Conservation (phyloP, 2,113 vertebrate genomes). For the Ancistrus triradiatus region DNA sequence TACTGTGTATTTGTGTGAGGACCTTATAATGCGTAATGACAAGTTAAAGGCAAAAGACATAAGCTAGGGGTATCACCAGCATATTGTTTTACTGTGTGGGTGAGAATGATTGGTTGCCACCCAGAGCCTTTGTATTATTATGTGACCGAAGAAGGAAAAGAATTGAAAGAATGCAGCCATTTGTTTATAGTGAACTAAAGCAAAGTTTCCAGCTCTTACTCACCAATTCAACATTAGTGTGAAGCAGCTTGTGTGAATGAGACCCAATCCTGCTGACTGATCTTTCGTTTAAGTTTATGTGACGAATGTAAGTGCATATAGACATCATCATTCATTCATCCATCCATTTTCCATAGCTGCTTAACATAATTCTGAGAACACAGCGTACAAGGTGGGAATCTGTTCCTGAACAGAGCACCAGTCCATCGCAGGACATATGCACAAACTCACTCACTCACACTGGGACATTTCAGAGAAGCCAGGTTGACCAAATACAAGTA, state of each 20-base stretch:
- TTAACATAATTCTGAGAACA: too few species aligned
- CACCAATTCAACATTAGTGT: constrained; percentile 26
- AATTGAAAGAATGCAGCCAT: constrained; percentile 44
- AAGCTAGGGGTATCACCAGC: neutral
- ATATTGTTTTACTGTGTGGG: neutral
- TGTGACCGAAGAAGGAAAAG: constrained; percentile 51
- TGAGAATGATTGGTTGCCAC: neutral
- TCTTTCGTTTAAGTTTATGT: neutral
- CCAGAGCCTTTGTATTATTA: constrained; percentile 12
- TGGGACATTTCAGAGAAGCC: too few species aligned
- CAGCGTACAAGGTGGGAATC: too few species aligned
- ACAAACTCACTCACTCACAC: too few species aligned
- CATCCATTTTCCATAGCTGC: too few species aligned
- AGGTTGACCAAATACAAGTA: too few species aligned
- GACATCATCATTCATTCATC: too few species aligned
- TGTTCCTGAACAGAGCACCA: too few species aligned
- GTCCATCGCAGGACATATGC: too few species aligned
- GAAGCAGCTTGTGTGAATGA: constrained; percentile 8
- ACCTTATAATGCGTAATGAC: neutral
- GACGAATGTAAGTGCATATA: neutral
- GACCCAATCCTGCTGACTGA: constrained; percentile 2
- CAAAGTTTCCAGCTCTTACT: constrained; percentile 38
- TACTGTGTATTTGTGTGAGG: too few species aligned
- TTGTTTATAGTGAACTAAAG: constrained; percentile 49
- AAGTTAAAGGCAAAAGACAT: neutral